phyloP scores from a whole-genome alignment of 2,888 invertebrate species.

The Odontothrips loti region DNA sequence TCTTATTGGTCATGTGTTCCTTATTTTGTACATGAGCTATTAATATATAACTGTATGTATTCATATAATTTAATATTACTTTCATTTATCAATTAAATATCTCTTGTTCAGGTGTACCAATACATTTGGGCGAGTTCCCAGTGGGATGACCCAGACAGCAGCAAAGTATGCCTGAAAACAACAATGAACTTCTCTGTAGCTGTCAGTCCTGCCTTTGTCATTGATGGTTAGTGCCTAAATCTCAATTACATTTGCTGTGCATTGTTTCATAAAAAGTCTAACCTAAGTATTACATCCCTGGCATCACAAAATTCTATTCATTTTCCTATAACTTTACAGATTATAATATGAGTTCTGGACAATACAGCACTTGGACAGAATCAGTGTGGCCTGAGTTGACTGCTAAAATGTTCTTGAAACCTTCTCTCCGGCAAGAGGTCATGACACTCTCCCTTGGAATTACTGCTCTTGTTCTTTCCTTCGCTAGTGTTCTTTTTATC shows the following conservation, averaged over 20 bases:
- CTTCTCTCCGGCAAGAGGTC: constrained; percentile 57
- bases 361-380: constrained; percentile 85
- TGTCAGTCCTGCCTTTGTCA: constrained; percentile 76
- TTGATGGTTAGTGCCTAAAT: constrained; percentile 54
- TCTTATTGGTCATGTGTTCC: not conserved
- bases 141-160: not conserved
- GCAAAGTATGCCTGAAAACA: constrained; percentile 58
- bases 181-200: constrained; percentile 71
- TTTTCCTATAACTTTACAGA: constrained; percentile 48
- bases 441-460: constrained; percentile 54
- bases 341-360: constrained; percentile 70
- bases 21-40: too few species aligned
- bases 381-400: constrained; percentile 73
- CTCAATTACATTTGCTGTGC: not conserved
- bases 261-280: not conserved
- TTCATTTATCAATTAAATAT: constrained; percentile 36
- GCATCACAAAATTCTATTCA: constrained; percentile 1
- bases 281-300: not conserved
- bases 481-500: constrained; percentile 53
- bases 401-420: constrained; percentile 72
- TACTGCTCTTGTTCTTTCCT: constrained; percentile 50
- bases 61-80: constrained; percentile 29
- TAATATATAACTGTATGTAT: too few species aligned
- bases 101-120: constrained; percentile 36
- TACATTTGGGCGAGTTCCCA: constrained; percentile 54